These are phyloP conservation scores for Lepidostoma basale DNA, from an alignment of 1,140 invertebrate genomes.

Conservation along the genomic window DNA sequence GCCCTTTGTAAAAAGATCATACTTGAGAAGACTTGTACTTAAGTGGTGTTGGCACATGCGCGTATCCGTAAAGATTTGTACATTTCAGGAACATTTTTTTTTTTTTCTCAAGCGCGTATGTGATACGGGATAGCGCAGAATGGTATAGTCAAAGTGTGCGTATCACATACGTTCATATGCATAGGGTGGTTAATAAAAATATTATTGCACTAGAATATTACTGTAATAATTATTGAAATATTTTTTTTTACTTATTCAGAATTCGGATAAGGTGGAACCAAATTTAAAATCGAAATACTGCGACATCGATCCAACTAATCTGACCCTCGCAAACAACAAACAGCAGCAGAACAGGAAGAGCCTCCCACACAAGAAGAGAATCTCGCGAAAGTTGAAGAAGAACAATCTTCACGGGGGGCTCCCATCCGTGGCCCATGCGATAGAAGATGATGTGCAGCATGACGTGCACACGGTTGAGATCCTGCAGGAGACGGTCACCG, in stretches of 20 bases:
- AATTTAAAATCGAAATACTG: slow-evolving; percentile 45
- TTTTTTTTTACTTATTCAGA: slow-evolving; percentile 4
- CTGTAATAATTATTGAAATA: no score
- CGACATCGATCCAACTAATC: slow-evolving; percentile 49
- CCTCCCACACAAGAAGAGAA: slow-evolving; percentile 71
- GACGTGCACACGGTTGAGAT: slow-evolving; percentile 52
- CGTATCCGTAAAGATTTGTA: no score
- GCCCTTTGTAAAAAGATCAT: no score
- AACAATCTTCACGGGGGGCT: slow-evolving; percentile 44
- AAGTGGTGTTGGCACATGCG: no score
- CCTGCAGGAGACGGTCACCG: slow-evolving; percentile 29
- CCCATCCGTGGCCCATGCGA: slow-evolving; percentile 2
- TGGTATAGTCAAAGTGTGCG: no score
- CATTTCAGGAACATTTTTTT: no score
- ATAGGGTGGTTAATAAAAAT: no score
- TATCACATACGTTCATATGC: no score
- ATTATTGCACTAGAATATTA: no score
- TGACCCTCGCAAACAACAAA: slow-evolving; percentile 53
- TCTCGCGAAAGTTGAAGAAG: slow-evolving; percentile 67
- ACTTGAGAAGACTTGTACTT: no score
- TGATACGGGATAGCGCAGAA: no score
- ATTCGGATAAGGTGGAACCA: slow-evolving; percentile 20
- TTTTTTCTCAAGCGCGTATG: no score
- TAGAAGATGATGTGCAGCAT: slow-evolving; percentile 37
- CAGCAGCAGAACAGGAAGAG: slow-evolving; percentile 60